Evolutionary conservation across 2,113 vertebrate species (phyloP).

Genomic region (Cervus canadensis): DNA sequence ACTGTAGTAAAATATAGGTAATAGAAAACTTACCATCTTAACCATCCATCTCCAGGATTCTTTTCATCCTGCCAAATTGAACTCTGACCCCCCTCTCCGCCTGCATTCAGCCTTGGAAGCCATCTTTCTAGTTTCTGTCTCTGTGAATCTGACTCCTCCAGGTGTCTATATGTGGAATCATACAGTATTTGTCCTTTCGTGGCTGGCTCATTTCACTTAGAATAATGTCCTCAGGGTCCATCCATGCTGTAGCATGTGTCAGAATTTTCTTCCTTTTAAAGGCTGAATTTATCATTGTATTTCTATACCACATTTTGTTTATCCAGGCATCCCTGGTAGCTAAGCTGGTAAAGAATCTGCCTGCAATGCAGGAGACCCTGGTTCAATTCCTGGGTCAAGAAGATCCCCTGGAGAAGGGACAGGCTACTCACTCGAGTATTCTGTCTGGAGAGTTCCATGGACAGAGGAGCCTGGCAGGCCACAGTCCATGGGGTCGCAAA

Average conservation of each 20-base stretch:
- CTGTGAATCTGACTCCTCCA: neutral
- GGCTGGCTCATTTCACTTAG: neutral
- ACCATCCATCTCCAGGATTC: neutral
- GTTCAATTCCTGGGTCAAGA: neutral
- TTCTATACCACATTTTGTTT: neutral
- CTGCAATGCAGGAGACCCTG: neutral
- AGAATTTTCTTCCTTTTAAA: neutral
- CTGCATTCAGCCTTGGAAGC: too few relatives aligned
- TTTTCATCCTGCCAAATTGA: neutral
- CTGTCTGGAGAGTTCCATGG: neutral
- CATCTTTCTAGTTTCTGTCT: neutral
- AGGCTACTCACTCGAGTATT: neutral
- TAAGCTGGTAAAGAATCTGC: neutral
- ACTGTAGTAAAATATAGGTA: neutral
- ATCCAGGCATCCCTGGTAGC: neutral
- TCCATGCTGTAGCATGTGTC: fast-evolving
- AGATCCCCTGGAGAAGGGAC: neutral
- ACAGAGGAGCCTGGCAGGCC: neutral
- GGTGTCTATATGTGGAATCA: neutral
- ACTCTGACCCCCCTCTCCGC: too few relatives aligned
- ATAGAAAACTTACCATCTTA: neutral
- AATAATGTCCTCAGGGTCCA: too few relatives aligned
- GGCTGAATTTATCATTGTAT: neutral
- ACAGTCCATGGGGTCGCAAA: neutral
- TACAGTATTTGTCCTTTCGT: neutral